Evolutionary conservation across 2,888 invertebrate genomes (phyloP).

Genomic region (Tridacna crocea): DNA sequence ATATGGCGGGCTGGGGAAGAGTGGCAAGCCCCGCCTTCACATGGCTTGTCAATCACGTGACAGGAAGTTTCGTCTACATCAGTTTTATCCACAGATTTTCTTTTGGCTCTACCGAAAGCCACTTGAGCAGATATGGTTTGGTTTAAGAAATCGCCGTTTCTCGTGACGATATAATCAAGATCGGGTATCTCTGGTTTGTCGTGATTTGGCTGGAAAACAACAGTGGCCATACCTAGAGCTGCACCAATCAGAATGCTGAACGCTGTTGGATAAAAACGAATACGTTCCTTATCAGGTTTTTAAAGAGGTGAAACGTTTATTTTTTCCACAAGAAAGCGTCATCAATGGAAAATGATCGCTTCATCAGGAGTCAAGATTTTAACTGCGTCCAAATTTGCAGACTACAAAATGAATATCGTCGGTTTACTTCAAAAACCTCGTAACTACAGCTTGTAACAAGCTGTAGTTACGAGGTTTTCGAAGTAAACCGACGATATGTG

Average conservation of each 20-base stretch:
- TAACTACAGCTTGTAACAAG: too few relatives aligned
- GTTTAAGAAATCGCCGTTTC: conserved; percentile 46
- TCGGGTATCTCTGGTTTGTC: conserved; percentile 50
- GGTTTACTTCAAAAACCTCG: too few relatives aligned
- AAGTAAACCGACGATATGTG: too few relatives aligned
- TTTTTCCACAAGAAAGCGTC: too few relatives aligned
- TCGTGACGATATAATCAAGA: conserved; percentile 45
- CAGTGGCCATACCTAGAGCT: conserved; percentile 62
- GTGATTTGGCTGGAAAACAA: conserved; percentile 55
- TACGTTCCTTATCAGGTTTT: not conserved
- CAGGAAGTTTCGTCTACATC: conserved; percentile 1
- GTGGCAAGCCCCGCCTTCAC: conserved; percentile 23
- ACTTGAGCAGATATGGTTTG: conserved; percentile 50
- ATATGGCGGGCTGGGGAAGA: conserved; percentile 9
- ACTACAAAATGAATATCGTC: too few relatives aligned
- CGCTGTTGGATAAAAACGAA: conserved; percentile 41
- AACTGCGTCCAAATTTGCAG: too few relatives aligned
- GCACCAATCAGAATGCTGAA: conserved; percentile 58
- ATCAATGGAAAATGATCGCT: too few relatives aligned
- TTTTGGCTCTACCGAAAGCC: conserved; percentile 28
- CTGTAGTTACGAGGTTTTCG: too few relatives aligned
- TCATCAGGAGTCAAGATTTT: too few relatives aligned
- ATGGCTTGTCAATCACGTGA: conserved; percentile 6
- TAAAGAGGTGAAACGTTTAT: not conserved
- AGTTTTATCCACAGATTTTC: conserved; percentile 36